Base-by-base conservation (phyloP, 2,797 vertebrate genomes). In the Tarsius wallacei region DNA sequence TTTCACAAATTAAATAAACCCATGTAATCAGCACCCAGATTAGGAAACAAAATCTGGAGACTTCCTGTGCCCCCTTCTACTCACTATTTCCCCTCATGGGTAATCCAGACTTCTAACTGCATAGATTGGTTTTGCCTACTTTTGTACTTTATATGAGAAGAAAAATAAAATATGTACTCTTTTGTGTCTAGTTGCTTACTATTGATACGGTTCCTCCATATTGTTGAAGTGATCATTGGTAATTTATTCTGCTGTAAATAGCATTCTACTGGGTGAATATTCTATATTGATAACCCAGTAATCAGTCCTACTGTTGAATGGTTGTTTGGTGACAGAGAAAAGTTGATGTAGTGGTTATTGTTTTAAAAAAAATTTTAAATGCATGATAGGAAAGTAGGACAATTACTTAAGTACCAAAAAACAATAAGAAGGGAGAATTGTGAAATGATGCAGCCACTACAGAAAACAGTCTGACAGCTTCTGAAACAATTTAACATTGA, bases 71-170 rank as follows among this genome's bases (percentile, higher is more conserved):
- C 24, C 2, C 11, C 15, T 83, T 73, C 16, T 42, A 33, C 12
- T 33, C 21, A 19, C 42, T 26, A 26, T n/a, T 68, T 57, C 17
- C 3, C 63, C 51, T 70, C 76, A 59, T 47, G 33, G 31, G 17
- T 53, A 61, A 71, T 71, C 28, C 77, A 82, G 7, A 91, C 61
- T 61, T 82, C 33, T 68, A 51, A 82, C 7, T 33, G 12, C 5
- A 80, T 55, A 90, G 10, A 90, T 53, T 15, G 42, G 61, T 90
- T 80, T 82, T 59, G 10, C 33, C 53, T 82, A 70, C 49, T 82
- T 82, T 82, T n/a, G 42, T 28, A 68, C 26, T 47, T 71, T 85
- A 53, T 55, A n/a, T 33, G 51, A 77, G 12, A 33, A 14, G 36
- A 74, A n/a, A 74, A 84, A 68, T 57, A 71, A 33, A 57, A 71